Conservation (phyloP, 35 echinoderm and acorn worm species). For the Apostichopus californicus region DNA sequence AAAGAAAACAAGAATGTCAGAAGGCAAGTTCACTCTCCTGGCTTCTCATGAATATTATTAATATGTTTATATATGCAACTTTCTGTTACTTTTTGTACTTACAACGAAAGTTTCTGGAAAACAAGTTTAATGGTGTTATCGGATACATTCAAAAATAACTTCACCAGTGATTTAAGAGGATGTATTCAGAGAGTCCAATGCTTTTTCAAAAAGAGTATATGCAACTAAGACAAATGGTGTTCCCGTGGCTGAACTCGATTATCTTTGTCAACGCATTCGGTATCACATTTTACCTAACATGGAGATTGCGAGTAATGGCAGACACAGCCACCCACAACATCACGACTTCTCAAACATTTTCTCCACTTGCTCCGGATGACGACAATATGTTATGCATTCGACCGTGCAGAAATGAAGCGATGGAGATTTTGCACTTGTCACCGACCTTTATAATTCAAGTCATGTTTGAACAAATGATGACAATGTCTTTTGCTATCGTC, state of each 20-base stretch:
- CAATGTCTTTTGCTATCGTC: not conserved
- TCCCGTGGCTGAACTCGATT: not conserved
- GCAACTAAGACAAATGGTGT: conserved; percentile 5
- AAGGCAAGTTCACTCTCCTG: too few relatives aligned
- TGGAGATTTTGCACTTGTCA: not conserved
- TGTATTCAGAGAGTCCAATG: not conserved
- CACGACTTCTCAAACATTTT: not conserved
- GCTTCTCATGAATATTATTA: not conserved
- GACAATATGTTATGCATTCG: not conserved
- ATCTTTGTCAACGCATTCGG: not conserved
- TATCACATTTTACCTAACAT: not conserved
- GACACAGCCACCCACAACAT: not conserved
- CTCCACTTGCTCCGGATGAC: not conserved
- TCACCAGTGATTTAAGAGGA: not conserved
- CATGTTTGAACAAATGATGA: not conserved
- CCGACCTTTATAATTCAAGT: not conserved
- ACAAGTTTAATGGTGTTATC: not conserved
- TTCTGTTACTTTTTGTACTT: conserved; percentile 24
- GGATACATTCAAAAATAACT: not conserved
- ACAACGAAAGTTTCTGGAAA: not conserved
- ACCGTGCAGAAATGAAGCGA: not conserved
- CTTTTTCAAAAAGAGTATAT: not conserved
- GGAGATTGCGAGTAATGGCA: not conserved
- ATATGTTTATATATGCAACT: not conserved
- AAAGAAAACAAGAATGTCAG: too few relatives aligned